phyloP scores from a whole-genome alignment of 2,888 invertebrate genomes.

The Hedya salicella region DNA sequence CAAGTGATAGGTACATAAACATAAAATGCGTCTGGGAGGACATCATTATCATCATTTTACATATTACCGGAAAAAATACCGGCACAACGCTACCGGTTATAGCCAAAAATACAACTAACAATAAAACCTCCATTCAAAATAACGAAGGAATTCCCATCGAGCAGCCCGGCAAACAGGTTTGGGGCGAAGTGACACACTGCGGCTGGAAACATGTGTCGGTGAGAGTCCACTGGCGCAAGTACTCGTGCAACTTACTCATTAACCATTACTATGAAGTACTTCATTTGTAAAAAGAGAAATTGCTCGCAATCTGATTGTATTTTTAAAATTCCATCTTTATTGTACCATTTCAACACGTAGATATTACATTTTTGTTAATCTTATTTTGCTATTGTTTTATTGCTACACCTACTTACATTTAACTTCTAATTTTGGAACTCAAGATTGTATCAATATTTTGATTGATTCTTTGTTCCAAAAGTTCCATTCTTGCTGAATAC shows the following conservation, averaged over 20 bases:
- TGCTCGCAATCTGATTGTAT: no score
- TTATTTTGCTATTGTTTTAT: no score
- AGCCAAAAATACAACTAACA: slow-evolving; percentile 11
- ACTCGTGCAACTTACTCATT: not conserved
- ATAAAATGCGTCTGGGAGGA: no score
- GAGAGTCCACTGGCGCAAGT: slow-evolving; percentile 8
- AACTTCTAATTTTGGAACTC: no score
- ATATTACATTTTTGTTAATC: no score
- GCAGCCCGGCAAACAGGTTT: slow-evolving; percentile 14
- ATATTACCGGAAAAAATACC: no score
- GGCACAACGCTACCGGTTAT: not conserved
- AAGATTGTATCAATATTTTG: not conserved
- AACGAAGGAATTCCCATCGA: slow-evolving; percentile 15
- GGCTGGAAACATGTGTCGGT: not conserved
- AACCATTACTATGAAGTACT: slow-evolving; percentile 1
- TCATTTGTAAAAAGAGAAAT: not conserved
- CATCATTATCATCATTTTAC: no score
- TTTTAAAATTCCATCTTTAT: no score
- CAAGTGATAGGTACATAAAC: no score
- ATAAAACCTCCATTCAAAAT: slow-evolving; percentile 13
- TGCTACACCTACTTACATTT: no score
- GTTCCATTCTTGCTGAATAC: not conserved
- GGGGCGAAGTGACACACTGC: not conserved
- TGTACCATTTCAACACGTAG: no score
- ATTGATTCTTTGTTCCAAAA: not conserved